Percentiles rank a stretch among this genome's conserved stretches.
phyloP scores from a whole-genome alignment of 2,888 invertebrate species.

The Merodon equestris region DNA sequence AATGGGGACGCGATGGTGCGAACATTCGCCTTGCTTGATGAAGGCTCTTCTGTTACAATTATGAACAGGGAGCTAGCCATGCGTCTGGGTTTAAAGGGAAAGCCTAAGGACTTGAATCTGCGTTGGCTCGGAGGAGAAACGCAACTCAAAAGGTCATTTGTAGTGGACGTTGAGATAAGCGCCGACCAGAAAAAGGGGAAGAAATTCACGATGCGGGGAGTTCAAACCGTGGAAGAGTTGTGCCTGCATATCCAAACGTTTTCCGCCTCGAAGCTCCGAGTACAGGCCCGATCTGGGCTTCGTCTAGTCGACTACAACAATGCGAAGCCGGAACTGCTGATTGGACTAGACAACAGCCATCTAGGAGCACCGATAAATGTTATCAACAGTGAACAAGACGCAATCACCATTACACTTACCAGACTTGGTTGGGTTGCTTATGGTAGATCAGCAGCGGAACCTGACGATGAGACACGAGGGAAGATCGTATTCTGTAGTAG shows the following conservation, averaged over 20 bases:
- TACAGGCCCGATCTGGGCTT: background rate
- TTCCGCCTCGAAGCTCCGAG: background rate
- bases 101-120: slow-evolving; percentile 36
- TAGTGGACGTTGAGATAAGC: background rate
- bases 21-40: slow-evolving; percentile 43
- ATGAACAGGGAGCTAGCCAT: too few relatives aligned
- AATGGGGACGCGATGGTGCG: background rate
- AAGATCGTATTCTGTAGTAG: background rate
- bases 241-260: slow-evolving; percentile 1
- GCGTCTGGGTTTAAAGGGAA: too few relatives aligned
- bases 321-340: background rate
- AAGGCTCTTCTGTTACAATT: slow-evolving; percentile 49
- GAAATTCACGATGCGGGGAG: too few relatives aligned
- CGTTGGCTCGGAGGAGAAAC: slow-evolving; percentile 37
- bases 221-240: too few relatives aligned
- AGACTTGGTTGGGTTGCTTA: slow-evolving; percentile 2
- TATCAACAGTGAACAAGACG: background rate
- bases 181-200: too few relatives aligned
- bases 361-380: background rate
- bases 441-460: background rate
- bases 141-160: background rate
- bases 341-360: slow-evolving; percentile 8
- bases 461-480: background rate
- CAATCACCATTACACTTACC: background rate
- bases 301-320: too few relatives aligned